Evolutionary conservation across 2,888 invertebrate genomes (phyloP).

Genomic region (Orgyia antiqua): DNA sequence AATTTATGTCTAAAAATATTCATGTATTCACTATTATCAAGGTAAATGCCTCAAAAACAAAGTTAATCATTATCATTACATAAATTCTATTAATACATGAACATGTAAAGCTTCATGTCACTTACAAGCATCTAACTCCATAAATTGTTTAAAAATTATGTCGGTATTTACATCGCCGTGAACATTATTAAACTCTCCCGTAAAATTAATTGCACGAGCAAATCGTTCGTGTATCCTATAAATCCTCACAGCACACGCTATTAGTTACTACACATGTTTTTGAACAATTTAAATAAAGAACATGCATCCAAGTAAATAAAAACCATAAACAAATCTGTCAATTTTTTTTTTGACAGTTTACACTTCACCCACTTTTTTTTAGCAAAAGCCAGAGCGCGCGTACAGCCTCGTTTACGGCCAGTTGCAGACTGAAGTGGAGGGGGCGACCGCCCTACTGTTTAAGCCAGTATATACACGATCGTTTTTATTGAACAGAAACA

Average conservation of each 20-base stretch:
- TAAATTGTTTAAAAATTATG: slow-evolving; percentile 1
- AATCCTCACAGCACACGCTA: slow-evolving; percentile 19
- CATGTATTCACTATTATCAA: slow-evolving; percentile 5
- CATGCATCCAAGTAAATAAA: too few species aligned
- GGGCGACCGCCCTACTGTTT: slow-evolving; percentile 42
- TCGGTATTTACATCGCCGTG: slow-evolving; percentile 3
- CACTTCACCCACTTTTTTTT: slow-evolving; percentile 28
- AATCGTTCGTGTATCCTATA: slow-evolving; percentile 18
- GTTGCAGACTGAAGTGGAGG: slow-evolving; percentile 36
- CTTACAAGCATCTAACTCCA: background rate
- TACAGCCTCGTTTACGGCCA: slow-evolving; percentile 28
- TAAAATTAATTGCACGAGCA: slow-evolving; percentile 18
- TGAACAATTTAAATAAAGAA: slow-evolving; percentile 1
- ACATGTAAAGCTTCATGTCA: background rate
- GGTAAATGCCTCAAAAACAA: slow-evolving; percentile 2
- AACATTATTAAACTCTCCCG: slow-evolving; percentile 11
- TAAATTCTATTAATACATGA: slow-evolving; percentile 3
- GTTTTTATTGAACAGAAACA: slow-evolving; percentile 28
- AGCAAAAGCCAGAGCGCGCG: slow-evolving; percentile 24
- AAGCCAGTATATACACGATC: slow-evolving; percentile 26
- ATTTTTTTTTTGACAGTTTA: slow-evolving; percentile 20
- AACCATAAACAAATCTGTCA: too few species aligned
- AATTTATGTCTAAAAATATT: slow-evolving; percentile 1
- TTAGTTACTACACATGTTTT: slow-evolving; percentile 15
- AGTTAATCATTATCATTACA: slow-evolving; percentile 1